phyloP scores from a whole-genome alignment of 2,113 vertebrate species.

The Notarius quadriscutis region DNA sequence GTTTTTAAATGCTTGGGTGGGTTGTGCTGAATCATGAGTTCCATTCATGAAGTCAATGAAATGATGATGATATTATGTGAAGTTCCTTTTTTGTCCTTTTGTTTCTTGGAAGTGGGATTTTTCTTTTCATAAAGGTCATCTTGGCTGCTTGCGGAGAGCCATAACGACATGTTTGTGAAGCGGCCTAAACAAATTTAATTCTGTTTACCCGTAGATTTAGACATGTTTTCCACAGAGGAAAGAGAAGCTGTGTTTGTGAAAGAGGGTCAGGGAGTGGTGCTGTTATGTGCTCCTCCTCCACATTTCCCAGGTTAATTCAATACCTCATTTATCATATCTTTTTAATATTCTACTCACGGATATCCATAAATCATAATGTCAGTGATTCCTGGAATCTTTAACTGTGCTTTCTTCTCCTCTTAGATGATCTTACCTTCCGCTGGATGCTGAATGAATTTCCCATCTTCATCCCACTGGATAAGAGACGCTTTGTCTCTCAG shows the following conservation, averaged over 20 bases:
- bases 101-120: not conserved
- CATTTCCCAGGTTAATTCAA: conserved; percentile 86
- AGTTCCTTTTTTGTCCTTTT: conserved; percentile 2
- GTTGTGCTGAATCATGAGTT: conserved; percentile 34
- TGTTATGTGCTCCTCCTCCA: conserved; percentile 88
- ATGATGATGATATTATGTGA: conserved; percentile 27
- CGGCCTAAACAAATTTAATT: not conserved
- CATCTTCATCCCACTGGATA: conserved; percentile 89
- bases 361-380: not conserved
- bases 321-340: not conserved
- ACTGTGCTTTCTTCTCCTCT: conserved; percentile 14
- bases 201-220: conserved; percentile 77
- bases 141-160: not conserved
- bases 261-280: conserved; percentile 89
- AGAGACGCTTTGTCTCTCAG: conserved; percentile 92
- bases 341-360: not conserved
- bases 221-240: conserved; percentile 92
- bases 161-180: not conserved
- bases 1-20: conserved; percentile 21
- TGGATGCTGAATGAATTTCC: conserved; percentile 98
- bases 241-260: conserved; percentile 83
- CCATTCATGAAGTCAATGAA: not conserved
- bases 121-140: conserved; percentile 23
- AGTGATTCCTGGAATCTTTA: not conserved
- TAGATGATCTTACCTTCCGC: conserved; percentile 92